phyloP scores from a whole-genome alignment of 2,888 invertebrate species.

The Ecliptopera silaceata region DNA sequence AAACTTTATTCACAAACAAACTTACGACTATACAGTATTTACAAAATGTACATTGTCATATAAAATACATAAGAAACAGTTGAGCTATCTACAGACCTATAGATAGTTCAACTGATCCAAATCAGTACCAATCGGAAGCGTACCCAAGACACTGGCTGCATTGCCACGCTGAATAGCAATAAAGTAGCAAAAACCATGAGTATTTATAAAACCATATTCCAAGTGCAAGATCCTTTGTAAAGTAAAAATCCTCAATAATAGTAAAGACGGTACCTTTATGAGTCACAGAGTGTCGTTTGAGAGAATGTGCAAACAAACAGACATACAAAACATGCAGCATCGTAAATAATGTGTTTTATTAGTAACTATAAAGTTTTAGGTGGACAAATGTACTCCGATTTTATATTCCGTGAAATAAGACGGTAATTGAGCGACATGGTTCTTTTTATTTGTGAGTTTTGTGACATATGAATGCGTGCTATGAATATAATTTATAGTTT shows the following conservation, averaged over 20 bases:
- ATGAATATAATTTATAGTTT: slow-evolving; percentile 9
- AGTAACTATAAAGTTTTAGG: slow-evolving; percentile 55
- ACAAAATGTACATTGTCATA: too few species aligned
- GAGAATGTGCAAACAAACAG: slow-evolving; percentile 59
- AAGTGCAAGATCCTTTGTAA: slow-evolving; percentile 35
- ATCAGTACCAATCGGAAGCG: too few species aligned
- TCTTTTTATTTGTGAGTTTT: slow-evolving; percentile 20
- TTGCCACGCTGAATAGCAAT: not conserved
- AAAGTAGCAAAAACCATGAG: slow-evolving; percentile 4
- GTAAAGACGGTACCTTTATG: slow-evolving; percentile 56
- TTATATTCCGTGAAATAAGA: slow-evolving; percentile 34
- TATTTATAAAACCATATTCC: slow-evolving; percentile 15
- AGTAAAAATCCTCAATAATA: slow-evolving; percentile 51
- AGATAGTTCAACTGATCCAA: too few species aligned
- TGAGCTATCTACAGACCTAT: too few species aligned
- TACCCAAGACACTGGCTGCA: too few species aligned
- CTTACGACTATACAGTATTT: too few species aligned
- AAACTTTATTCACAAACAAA: too few species aligned
- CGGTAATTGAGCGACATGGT: slow-evolving; percentile 25
- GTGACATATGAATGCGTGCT: slow-evolving; percentile 8
- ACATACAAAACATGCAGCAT: slow-evolving; percentile 40
- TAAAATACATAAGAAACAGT: too few species aligned
- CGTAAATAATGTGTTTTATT: slow-evolving; percentile 61
- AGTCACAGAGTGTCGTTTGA: slow-evolving; percentile 51
- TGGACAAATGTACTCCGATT: slow-evolving; percentile 47